Evolutionary conservation across 2,888 invertebrate genomes (phyloP), one percentile per base, ranked within the genome.

Genomic region (Drosophila neonasuta): DNA sequence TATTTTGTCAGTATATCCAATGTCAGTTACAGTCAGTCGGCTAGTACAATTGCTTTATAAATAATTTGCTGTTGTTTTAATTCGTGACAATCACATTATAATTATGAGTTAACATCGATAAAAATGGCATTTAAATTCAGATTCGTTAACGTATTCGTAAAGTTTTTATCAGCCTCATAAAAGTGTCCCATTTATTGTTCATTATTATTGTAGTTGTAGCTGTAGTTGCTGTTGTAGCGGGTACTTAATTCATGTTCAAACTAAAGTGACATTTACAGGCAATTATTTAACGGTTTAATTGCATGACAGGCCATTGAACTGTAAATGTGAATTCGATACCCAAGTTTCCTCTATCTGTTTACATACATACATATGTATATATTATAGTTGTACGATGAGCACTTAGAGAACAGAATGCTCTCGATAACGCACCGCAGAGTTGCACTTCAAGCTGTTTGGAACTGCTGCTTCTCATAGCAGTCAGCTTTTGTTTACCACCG

Each of bases 31-130:
- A 71, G 20, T 64, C 65, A 71, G 20, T 64, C 42, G 29, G 49
- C 29, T 34, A 54, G 63, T 45, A 42, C 63, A 62, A 54, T 55
- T 77, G 71, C 81, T 86, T 69, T 48, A 85, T 85, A 71, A 85
- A 82, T 79, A 68, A 80, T 75, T 79, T 66, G 65, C 69, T 60
- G 54, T 69, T 69, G 50, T 52, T 65, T 65, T 59, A 63, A 77
- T 56, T 48, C 48, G 56, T 71, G 76, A 70, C 79, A 84, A 81
- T 84, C 74, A 59, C 67, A 58, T 72, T 75, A 78, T 80, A 83
- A 86, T 80, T 80, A 86, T 86, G 86, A 80, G 67, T 77, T 75
- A 62, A 78, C 76, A 83, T 73, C 86, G 73, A 83, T 83, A 70
- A 80, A 86, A 79, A 68, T 72, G 45, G 66, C 63, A 84, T 81